These are phyloP conservation scores for Eupithecia abbreviata DNA, from an alignment of 2,888 invertebrate genomes.

Conservation along the genomic window DNA sequence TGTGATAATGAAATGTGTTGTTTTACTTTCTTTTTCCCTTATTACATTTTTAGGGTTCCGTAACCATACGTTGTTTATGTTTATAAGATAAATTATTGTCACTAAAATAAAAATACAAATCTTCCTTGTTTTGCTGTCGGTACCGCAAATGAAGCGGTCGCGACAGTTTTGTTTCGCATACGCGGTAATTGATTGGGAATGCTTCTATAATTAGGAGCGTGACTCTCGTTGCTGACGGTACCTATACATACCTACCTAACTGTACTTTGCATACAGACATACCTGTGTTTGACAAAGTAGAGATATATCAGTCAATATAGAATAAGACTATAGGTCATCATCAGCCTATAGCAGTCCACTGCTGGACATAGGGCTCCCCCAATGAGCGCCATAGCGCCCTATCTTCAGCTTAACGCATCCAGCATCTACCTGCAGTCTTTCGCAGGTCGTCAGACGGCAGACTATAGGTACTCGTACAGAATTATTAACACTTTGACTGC, in stretches of 20 bases:
- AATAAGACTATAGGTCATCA: background rate
- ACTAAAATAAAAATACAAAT: background rate
- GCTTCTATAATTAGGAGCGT: constrained; percentile 83
- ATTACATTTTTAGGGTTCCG: no score
- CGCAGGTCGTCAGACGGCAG: no score
- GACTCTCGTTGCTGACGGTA: constrained; percentile 72
- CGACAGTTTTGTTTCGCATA: constrained; percentile 67
- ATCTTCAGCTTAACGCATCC: no score
- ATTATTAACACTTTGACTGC: no score
- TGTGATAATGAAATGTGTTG: constrained; percentile 42
- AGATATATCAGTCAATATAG: background rate
- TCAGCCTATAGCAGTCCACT: no score
- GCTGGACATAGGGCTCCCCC: no score
- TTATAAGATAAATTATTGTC: background rate
- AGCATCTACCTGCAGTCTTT: no score
- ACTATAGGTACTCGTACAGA: no score
- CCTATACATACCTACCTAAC: constrained; percentile 35
- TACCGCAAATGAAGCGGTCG: constrained; percentile 68
- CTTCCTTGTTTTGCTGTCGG: constrained; percentile 55
- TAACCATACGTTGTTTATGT: no score
- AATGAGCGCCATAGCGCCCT: no score
- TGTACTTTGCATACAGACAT: background rate
- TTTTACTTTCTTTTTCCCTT: constrained; percentile 7
- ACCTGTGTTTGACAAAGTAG: background rate
- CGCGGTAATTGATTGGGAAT: constrained; percentile 83